Evolutionary conservation across 2,113 vertebrate species (phyloP).

Genomic region (Raja brachyura): DNA sequence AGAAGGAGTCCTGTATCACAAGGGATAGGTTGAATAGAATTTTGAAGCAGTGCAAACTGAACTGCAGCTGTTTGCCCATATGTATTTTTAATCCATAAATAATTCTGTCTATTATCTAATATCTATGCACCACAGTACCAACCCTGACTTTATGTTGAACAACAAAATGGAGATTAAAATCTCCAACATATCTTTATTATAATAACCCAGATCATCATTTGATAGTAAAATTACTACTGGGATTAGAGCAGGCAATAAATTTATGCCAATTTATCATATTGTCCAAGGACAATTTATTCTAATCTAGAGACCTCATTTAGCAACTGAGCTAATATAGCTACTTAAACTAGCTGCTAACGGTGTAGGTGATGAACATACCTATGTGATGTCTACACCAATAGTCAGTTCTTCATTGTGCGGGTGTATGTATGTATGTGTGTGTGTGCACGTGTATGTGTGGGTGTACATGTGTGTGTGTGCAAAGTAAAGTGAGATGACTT

Average conservation of each 20-base stretch:
- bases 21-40: background rate
- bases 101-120: background rate
- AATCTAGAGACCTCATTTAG: background rate
- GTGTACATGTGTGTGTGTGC: too few species aligned
- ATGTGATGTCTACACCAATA: background rate
- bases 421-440: background rate
- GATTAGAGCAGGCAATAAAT: background rate
- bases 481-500: background rate
- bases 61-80: background rate
- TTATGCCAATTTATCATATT: background rate
- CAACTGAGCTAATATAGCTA: background rate
- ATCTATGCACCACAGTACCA: background rate
- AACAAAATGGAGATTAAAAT: slow-evolving; percentile 11
- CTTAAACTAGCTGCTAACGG: background rate
- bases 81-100: background rate
- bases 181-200: background rate
- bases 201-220: background rate
- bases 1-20: background rate
- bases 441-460: too few species aligned
- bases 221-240: background rate
- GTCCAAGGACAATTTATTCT: background rate
- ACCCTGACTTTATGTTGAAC: background rate
- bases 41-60: background rate
- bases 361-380: background rate
- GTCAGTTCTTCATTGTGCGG: background rate